Evolutionary conservation across 2,113 vertebrate species (phyloP).

Genomic region (Gavialis gangeticus): DNA sequence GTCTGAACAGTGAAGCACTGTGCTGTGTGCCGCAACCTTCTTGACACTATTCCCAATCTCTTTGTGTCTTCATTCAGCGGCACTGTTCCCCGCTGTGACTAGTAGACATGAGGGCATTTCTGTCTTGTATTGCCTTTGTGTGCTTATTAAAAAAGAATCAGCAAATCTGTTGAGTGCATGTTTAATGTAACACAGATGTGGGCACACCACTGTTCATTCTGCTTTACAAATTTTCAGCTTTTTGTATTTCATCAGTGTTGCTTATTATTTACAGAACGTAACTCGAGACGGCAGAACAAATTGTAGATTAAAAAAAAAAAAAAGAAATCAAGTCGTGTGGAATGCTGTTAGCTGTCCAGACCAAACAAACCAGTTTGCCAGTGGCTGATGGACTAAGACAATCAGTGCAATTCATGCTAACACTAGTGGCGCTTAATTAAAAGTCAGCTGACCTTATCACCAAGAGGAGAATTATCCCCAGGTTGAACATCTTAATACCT

Average conservation of each 20-base stretch:
- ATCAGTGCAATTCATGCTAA: constrained; percentile 47
- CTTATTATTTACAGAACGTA: constrained; percentile 84
- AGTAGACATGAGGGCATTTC: constrained; percentile 72
- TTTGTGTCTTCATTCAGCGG: constrained; percentile 60
- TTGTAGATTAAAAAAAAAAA: constrained; percentile 66
- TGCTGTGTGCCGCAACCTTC: not conserved
- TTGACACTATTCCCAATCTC: constrained; percentile 14
- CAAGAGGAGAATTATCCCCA: constrained; percentile 25
- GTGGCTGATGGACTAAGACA: constrained; percentile 62
- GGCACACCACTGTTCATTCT: constrained; percentile 66
- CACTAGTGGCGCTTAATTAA: constrained; percentile 40
- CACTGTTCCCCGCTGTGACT: constrained; percentile 57
- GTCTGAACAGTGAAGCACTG: not conserved
- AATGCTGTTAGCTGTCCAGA: constrained; percentile 81
- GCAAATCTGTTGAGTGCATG: constrained; percentile 75
- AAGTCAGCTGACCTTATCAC: constrained; percentile 48
- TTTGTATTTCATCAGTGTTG: constrained; percentile 80
- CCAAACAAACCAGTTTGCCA: constrained; percentile 81
- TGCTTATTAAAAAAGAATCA: constrained; percentile 80
- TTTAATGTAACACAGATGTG: constrained; percentile 85
- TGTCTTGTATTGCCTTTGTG: constrained; percentile 73
- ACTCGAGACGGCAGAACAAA: constrained; percentile 81
- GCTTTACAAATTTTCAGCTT: constrained; percentile 79
- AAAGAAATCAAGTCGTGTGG: constrained; percentile 72
- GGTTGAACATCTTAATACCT: not conserved